Conservation (phyloP, 2,113 vertebrate genomes). For the Pachycephala philippinensis region DNA sequence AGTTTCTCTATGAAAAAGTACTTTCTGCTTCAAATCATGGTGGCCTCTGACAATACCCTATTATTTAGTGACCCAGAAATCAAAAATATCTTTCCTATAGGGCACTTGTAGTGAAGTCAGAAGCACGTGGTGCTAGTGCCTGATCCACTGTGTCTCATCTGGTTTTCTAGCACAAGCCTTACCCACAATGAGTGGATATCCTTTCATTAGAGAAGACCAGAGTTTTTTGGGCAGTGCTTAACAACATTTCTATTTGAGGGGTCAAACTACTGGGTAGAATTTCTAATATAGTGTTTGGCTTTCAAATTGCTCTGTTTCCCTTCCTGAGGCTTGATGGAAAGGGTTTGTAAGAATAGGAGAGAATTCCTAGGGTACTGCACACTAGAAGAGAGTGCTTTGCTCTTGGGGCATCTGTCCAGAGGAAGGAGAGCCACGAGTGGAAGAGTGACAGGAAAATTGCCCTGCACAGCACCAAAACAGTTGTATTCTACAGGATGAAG, state of each 20-base stretch:
- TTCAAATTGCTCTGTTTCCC: constrained; percentile 6
- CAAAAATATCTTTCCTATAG: background rate
- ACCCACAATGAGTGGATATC: background rate
- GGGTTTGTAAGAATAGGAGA: background rate
- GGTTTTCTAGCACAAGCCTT: background rate
- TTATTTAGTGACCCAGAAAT: background rate
- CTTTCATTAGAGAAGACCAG: constrained; percentile 18
- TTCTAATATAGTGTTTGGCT: background rate
- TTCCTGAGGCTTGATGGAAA: background rate
- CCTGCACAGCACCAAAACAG: background rate
- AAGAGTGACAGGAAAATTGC: background rate
- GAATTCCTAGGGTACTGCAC: background rate
- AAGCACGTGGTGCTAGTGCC: background rate
- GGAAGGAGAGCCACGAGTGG: background rate
- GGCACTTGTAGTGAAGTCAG: background rate
- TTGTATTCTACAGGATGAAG: background rate
- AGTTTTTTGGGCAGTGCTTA: background rate
- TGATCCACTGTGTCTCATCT: background rate
- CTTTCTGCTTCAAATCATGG: background rate
- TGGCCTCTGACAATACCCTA: background rate
- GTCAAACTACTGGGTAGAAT: background rate
- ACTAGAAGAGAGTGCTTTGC: background rate
- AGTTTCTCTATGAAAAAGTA: background rate
- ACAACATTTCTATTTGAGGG: constrained; percentile 1
- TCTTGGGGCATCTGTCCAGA: background rate